Base-by-base conservation (phyloP, 2,113 vertebrate genomes). In the Phaethornis superciliosus region DNA sequence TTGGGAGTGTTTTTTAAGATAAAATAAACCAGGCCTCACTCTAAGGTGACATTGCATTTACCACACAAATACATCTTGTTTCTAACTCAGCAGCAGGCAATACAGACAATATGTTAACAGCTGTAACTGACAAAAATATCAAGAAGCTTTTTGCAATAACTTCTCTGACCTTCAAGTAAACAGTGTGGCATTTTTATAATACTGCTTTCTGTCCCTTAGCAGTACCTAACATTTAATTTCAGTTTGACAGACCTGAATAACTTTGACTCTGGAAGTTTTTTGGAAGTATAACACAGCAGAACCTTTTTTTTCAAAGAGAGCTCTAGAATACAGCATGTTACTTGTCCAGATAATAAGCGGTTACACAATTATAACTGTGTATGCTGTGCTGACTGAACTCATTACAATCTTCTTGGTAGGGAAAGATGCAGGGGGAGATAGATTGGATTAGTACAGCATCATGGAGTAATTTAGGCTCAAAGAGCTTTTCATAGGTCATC, bases 11-110 rank as follows among this genome's bases (percentile, higher is more conserved):
- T n/a, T n/a, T n/a, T n/a, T n/a, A n/a, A 79, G 22, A 15, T 9
- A 75, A 21, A 71, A 56, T 55, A 67, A 83, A 69, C 16, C 6
- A 80, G 35, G 35, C 46, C 24, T 83, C 32, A 16, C 32, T 79
- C 46, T 80, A 87, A 87, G 63, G 74, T 87, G 63, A 80, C 63
- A 84, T 90, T 46, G 44, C 90, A 75, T 86, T 63, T 90, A 46
- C 9, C 40, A 56, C 68, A 49, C n/a, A 84, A 88, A 90, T 32
- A 69, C 20, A 64, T 44, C 47, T 67, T 56, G 19, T n/a, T 64
- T 52, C 49, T 19, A 64, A 42, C 59, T 65, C 58, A 83, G 55
- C 37, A 87, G 22, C 63, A 80, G 68, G 28, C 56, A 74, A 16
- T 56, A 40, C 40, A 40, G 40, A 40, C 40, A 40, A 40, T 40